Evolutionary conservation across 2,797 vertebrate species (phyloP).

Genomic region (Helicolenus hilgendorfi): DNA sequence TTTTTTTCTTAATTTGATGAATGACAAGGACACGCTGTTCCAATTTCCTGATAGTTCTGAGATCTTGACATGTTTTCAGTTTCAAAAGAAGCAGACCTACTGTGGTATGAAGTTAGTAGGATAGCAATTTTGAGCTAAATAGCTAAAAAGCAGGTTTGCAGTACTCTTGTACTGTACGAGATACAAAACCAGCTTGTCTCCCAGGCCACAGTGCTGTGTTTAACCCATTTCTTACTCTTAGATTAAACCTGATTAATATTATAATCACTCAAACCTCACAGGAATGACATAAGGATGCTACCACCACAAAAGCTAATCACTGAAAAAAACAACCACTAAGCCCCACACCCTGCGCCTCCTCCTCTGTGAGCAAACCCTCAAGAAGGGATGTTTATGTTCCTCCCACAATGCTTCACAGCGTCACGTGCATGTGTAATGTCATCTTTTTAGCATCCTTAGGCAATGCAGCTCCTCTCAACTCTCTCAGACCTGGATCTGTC

Average conservation of each 20-base stretch:
- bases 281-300: slow-evolving; percentile 14
- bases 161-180: not conserved
- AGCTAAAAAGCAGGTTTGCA: not conserved
- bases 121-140: not conserved
- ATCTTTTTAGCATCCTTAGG: slow-evolving; percentile 79
- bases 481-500: slow-evolving; percentile 87
- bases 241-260: slow-evolving; percentile 41
- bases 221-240: slow-evolving; percentile 18
- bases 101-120: not conserved
- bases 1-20: slow-evolving; percentile 38
- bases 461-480: slow-evolving; percentile 74
- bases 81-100: not conserved
- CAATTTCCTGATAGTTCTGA: slow-evolving; percentile 40
- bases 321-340: slow-evolving; percentile 29
- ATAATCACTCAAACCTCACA: slow-evolving; percentile 37
- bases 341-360: slow-evolving; percentile 26
- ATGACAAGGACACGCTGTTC: slow-evolving; percentile 58
- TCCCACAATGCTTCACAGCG: slow-evolving; percentile 54
- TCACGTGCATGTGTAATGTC: slow-evolving; percentile 82
- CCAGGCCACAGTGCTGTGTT: not conserved
- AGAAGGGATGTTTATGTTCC: slow-evolving; percentile 64
- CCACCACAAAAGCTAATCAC: slow-evolving; percentile 39
- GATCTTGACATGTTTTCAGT: slow-evolving; percentile 18
- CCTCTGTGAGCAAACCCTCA: slow-evolving; percentile 55
- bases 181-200: not conserved